Conservation (phyloP, 2,888 invertebrate genomes). For the Tetanocera ferruginea region DNA sequence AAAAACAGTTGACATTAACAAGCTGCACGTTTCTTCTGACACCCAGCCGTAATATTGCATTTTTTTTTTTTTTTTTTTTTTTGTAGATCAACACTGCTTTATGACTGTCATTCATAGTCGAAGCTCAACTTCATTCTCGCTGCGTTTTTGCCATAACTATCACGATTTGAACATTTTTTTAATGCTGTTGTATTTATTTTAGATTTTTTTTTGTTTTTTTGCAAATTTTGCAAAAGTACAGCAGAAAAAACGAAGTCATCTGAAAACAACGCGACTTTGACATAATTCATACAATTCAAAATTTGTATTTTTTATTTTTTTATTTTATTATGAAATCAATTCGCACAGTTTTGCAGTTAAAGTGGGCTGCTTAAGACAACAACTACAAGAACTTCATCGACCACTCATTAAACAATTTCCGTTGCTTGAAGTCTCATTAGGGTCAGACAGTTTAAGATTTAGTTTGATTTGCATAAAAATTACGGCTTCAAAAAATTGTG, state of each 20-base stretch:
- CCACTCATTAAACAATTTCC: not conserved
- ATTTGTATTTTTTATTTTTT: not conserved
- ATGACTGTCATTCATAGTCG: not conserved
- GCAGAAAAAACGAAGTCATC: not conserved
- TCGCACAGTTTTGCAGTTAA: not conserved
- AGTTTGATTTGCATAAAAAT: conserved; percentile 3
- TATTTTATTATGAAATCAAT: not conserved
- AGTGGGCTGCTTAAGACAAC: not conserved
- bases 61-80: not conserved
- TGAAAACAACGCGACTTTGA: not conserved
- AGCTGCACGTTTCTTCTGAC: too few relatives aligned
- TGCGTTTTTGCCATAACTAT: not conserved
- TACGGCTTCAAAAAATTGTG: too few relatives aligned
- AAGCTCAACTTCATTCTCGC: not conserved
- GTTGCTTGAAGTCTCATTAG: not conserved
- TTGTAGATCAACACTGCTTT: not conserved
- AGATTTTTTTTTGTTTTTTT: not conserved
- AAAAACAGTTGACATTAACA: too few relatives aligned
- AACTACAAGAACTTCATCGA: not conserved
- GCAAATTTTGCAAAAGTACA: not conserved
- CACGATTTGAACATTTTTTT: not conserved
- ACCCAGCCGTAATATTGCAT: too few relatives aligned
- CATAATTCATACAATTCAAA: not conserved
- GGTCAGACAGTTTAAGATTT: not conserved
- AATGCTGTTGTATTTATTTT: not conserved